Base-by-base conservation (phyloP, 2,113 vertebrate species). In the Tychaedon coryphoeus region DNA sequence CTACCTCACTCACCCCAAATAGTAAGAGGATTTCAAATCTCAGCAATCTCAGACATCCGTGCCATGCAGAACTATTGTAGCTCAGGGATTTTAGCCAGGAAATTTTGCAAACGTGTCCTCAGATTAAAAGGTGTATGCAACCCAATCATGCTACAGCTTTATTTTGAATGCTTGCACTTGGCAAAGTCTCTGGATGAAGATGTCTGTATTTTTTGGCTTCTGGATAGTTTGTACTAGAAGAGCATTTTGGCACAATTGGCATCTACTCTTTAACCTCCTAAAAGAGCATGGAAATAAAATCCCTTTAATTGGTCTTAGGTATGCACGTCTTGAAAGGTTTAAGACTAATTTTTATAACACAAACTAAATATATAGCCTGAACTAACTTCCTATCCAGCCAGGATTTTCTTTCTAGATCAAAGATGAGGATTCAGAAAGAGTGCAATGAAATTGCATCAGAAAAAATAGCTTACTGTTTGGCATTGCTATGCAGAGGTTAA, bases 131-230 rank as follows among this genome's bases (percentile, higher is more conserved):
- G 36, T 88, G 43, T 85, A 74, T 60, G 88, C 75, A 95, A 88
- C 60, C n/a, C 64, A 80, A 17, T 83, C 64, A 48, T 16, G 28
- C 54, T 67, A 60, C 47, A 80, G 48, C 10, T 91, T 86, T 80
- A 95, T 88, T 96, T 83, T 77, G 90, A 88, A 94, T 80, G 64
- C 47, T 77, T 40, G n/a, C 71, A 88, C 51, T 93, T 94, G 67
- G 82, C 71, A 94, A 48, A 48, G 34, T 25, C 54, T 79, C 58
- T 73, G 58, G 58, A 77, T 90, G 85, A 96, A 95, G 88, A 95
- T 66, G 54, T 58, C 58, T 93, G 70, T 95, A 47, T 79, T 83
- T 92, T 92, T 97, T 96, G 93, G 94, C 81, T 93, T 51, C 86
- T 80, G 25, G 28, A 81, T 29, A 93, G 71, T 64, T 95, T 80